phyloP scores from a whole-genome alignment of 2,888 invertebrate species.

The Therioaphis trifolii region DNA sequence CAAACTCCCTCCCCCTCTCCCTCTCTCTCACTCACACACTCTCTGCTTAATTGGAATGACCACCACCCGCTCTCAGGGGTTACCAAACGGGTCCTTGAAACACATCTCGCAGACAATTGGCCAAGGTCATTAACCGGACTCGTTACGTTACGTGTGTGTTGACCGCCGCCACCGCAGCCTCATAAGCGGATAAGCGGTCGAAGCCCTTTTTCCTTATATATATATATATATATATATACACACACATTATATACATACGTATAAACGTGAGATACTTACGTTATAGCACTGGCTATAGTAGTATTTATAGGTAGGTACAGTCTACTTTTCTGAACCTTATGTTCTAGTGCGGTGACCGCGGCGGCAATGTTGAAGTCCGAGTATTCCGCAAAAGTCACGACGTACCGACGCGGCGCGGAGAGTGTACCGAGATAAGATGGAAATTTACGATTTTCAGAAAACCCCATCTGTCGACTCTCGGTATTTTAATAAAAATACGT shows the following conservation, averaged over 20 bases:
- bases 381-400: neutral
- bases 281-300: neutral
- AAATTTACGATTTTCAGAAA: too few species aligned
- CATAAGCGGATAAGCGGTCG: slow-evolving; percentile 16
- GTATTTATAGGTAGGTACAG: neutral
- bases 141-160: neutral
- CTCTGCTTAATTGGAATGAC: slow-evolving; percentile 22
- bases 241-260: neutral
- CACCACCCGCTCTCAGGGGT: slow-evolving; percentile 48
- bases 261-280: neutral
- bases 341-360: neutral
- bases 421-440: too few species aligned
- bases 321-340: neutral
- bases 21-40: too few species aligned
- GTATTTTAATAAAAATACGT: too few species aligned
- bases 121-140: slow-evolving; percentile 57
- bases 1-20: neutral
- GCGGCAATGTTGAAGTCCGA: neutral
- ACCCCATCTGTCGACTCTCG: too few species aligned
- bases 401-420: neutral
- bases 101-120: slow-evolving; percentile 41
- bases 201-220: slow-evolving; percentile 14
- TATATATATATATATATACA: neutral
- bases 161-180: neutral
- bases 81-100: slow-evolving; percentile 51